These are phyloP conservation scores for Hyperopisus bebe DNA, from an alignment of 2,113 vertebrate species.

Conservation along the genomic window DNA sequence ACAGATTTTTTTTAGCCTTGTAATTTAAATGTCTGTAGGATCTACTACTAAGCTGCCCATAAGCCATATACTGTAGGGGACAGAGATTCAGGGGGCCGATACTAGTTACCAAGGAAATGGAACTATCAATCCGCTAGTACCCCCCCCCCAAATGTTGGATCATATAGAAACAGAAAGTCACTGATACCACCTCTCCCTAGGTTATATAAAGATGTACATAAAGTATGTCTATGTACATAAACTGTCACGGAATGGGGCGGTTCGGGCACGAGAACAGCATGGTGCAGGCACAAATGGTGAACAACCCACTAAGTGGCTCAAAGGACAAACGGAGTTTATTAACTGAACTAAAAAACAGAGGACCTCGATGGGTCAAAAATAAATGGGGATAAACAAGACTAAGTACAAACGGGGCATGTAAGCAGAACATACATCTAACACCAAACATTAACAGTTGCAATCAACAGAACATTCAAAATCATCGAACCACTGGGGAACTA, in stretches of 20 bases:
- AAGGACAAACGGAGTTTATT: no score
- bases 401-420: no score
- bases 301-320: no score
- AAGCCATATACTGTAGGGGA: neutral
- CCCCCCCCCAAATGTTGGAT: neutral
- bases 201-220: neutral
- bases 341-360: no score
- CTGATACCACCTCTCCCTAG: neutral
- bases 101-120: neutral
- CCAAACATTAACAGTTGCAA: no score
- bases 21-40: neutral
- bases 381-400: no score
- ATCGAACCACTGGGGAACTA: no score
- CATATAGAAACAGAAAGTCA: neutral
- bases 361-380: no score
- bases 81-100: neutral
- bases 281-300: no score
- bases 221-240: neutral
- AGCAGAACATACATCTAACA: no score
- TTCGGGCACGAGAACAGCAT: no score
- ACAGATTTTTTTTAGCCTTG: neutral
- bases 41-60: neutral
- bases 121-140: neutral
- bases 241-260: neutral
- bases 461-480: no score